A percentile compares a stretch with the other conserved stretches of the same genome.
Evolutionary conservation across 2,113 vertebrate genomes (phyloP).

Genomic region (Esox niger): DNA sequence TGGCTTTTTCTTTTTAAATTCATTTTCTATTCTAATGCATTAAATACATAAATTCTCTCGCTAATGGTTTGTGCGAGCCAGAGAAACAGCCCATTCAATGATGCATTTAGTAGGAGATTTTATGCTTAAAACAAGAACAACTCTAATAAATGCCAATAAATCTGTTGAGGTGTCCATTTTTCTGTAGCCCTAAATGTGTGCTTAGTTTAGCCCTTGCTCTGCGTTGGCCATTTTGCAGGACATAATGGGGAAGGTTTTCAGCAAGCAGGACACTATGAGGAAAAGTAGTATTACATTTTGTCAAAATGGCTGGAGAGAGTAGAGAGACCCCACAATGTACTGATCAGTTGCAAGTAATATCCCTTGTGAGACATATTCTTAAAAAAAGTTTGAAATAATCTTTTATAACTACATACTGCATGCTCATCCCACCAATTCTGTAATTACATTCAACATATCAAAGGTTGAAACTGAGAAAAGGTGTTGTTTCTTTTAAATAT

Average conservation of each 20-base stretch:
- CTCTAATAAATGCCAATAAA: slow-evolving; percentile 62
- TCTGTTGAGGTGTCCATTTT: slow-evolving; percentile 55
- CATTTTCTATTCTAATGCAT: slow-evolving; percentile 70
- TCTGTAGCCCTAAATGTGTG: slow-evolving; percentile 50
- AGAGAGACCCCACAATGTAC: background rate
- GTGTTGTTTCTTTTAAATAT: too few species aligned
- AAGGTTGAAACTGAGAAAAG: too few species aligned
- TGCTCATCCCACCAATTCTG: too few species aligned
- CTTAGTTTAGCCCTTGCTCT: slow-evolving; percentile 57
- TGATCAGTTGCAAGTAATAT: background rate
- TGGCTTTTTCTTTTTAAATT: slow-evolving; percentile 63
- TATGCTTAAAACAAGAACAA: slow-evolving; percentile 66
- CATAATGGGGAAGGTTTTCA: slow-evolving; percentile 37
- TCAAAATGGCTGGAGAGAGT: background rate
- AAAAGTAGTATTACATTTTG: slow-evolving; percentile 11
- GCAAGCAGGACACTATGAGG: slow-evolving; percentile 20
- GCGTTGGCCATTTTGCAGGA: slow-evolving; percentile 47
- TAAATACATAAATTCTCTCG: slow-evolving; percentile 66
- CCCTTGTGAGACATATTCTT: too few species aligned
- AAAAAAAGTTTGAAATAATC: too few species aligned
- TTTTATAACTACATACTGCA: too few species aligned
- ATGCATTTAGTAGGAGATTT: slow-evolving; percentile 53
- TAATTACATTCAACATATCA: too few species aligned
- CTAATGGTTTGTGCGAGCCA: slow-evolving; percentile 66
- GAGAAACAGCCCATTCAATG: slow-evolving; percentile 53